phyloP scores from a whole-genome alignment of 1,140 invertebrate genomes.

The Teleogryllus occipitalis region DNA sequence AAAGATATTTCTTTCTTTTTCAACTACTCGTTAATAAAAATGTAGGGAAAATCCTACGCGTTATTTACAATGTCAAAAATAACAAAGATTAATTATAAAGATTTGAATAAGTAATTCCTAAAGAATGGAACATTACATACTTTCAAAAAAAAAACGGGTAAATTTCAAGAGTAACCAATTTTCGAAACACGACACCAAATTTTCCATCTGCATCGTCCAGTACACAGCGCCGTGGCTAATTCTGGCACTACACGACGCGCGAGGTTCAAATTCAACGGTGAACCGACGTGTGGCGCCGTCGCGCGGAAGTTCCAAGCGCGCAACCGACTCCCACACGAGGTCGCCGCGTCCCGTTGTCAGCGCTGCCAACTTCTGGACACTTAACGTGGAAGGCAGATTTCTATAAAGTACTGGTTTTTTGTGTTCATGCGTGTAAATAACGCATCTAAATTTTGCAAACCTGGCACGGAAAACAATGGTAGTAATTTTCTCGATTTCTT shows the following conservation, averaged over 20 bases:
- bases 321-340: neutral
- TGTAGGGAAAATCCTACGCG: no score
- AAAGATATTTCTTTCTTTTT: no score
- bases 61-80: neutral
- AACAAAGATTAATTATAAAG: neutral
- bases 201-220: neutral
- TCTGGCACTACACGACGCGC: neutral
- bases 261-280: neutral
- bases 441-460: no score
- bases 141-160: neutral
- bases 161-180: neutral
- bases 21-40: no score
- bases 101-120: neutral
- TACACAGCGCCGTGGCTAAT: neutral
- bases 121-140: neutral
- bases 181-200: neutral
- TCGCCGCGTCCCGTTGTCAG: neutral
- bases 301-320: neutral
- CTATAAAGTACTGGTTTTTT: no score
- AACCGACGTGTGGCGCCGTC: neutral
- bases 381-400: no score
- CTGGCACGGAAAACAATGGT: no score
- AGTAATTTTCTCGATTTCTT: no score
- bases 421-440: no score
- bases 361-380: neutral